Evolutionary conservation across 2,888 invertebrate species (phyloP).

Genomic region (Sialis fuliginosa): DNA sequence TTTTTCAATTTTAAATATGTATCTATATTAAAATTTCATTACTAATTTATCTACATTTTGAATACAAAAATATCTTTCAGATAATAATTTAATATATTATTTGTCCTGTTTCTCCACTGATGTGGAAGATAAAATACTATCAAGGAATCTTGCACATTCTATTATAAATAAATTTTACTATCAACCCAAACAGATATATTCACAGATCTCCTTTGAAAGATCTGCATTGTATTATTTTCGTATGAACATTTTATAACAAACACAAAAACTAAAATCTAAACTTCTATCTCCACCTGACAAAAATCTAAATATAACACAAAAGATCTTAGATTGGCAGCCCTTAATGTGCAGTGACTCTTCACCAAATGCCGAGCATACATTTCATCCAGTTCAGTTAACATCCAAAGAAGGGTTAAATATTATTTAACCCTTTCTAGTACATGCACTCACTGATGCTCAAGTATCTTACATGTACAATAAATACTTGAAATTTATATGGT

Average conservation of each 20-base stretch:
- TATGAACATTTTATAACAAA: background rate
- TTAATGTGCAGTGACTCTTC: slow-evolving; percentile 1
- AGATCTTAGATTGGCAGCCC: background rate
- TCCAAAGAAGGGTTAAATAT: slow-evolving; percentile 1
- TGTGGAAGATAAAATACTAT: too few species aligned
- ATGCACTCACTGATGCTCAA: background rate
- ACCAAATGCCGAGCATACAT: background rate
- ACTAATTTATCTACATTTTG: too few species aligned
- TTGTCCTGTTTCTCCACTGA: too few species aligned
- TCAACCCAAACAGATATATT: too few species aligned
- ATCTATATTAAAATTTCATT: too few species aligned
- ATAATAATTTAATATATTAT: too few species aligned
- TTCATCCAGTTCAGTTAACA: slow-evolving; percentile 1
- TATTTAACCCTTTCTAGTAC: background rate
- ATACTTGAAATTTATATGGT: slow-evolving; percentile 1
- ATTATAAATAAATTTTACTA: too few species aligned
- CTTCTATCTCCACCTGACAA: background rate
- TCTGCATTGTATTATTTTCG: too few species aligned
- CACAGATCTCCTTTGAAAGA: too few species aligned
- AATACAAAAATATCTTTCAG: too few species aligned
- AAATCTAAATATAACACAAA: background rate
- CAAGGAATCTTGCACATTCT: too few species aligned
- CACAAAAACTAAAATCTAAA: background rate
- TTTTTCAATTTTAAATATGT: too few species aligned
- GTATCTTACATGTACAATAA: background rate